phyloP scores from a whole-genome alignment of 1,140 invertebrate species.

The Drosophila nigromelanica region DNA sequence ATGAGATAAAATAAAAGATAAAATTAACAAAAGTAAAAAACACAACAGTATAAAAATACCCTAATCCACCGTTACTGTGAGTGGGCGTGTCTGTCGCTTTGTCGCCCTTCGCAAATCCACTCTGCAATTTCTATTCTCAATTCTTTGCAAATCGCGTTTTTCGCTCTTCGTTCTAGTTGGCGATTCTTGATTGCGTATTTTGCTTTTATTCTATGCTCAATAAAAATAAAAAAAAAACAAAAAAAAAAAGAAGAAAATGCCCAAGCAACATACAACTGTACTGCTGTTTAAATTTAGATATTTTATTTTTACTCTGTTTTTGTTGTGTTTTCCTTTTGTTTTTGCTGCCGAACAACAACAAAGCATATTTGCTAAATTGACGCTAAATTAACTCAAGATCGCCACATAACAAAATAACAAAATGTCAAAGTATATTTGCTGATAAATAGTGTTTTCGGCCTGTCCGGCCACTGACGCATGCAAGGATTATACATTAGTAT shows the following conservation, averaged over 20 bases:
- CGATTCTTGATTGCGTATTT: conserved; percentile 62
- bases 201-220: conserved; percentile 42
- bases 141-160: not conserved
- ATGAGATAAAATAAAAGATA: not conserved
- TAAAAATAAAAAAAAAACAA: not conserved
- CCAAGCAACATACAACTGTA: conserved; percentile 1
- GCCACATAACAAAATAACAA: conserved; percentile 25
- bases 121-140: conserved; percentile 1
- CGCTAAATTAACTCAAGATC: conserved; percentile 68
- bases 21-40: too few species aligned
- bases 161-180: conserved; percentile 6
- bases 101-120: conserved; percentile 15
- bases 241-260: conserved; percentile 8
- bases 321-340: conserved; percentile 18
- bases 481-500: conserved; percentile 18
- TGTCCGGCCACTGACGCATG: conserved; percentile 21
- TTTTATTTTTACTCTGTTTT: conserved; percentile 42
- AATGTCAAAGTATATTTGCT: conserved; percentile 43
- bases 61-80: not conserved
- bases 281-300: conserved; percentile 42
- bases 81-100: conserved; percentile 21
- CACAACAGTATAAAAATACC: too few species aligned
- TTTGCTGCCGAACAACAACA: conserved; percentile 37
- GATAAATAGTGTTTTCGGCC: conserved; percentile 36
- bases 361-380: conserved; percentile 73